phyloP scores from a whole-genome alignment of 1,140 invertebrate genomes.

The Musca vetustissima region DNA sequence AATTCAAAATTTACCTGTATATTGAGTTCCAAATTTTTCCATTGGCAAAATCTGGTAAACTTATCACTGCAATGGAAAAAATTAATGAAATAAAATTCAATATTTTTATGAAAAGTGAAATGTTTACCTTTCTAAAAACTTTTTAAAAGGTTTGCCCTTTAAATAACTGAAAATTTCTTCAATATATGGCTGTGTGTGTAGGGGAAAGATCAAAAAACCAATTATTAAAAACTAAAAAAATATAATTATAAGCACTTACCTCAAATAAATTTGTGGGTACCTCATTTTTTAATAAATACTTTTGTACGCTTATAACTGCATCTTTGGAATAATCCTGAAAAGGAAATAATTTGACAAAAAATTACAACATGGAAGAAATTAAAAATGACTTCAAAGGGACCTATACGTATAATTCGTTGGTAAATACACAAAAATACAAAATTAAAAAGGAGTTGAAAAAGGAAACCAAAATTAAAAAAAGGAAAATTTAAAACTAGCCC shows the following conservation, averaged over 20 bases:
- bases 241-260: no score
- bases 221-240: background rate
- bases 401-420: no score
- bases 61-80: slow-evolving; percentile 81
- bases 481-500: no score
- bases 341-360: slow-evolving; percentile 47
- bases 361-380: no score
- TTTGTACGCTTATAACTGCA: slow-evolving; percentile 95
- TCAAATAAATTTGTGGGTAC: slow-evolving; percentile 96
- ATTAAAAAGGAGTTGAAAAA: no score
- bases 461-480: no score
- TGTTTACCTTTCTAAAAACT: slow-evolving; percentile 92
- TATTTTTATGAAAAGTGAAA: background rate
- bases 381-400: no score
- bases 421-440: no score
- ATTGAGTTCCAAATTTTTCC: slow-evolving; percentile 99
- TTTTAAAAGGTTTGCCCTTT: slow-evolving; percentile 94
- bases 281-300: slow-evolving; percentile 95
- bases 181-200: slow-evolving; percentile 88
- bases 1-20: slow-evolving; percentile 73
- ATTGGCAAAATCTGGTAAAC: slow-evolving; percentile 99
- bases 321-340: slow-evolving; percentile 95
- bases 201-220: background rate
- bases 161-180: slow-evolving; percentile 98
- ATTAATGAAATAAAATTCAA: slow-evolving; percentile 23